Base-by-base conservation (phyloP, 2,888 invertebrate species). In the Acanthosepion lycidas region DNA sequence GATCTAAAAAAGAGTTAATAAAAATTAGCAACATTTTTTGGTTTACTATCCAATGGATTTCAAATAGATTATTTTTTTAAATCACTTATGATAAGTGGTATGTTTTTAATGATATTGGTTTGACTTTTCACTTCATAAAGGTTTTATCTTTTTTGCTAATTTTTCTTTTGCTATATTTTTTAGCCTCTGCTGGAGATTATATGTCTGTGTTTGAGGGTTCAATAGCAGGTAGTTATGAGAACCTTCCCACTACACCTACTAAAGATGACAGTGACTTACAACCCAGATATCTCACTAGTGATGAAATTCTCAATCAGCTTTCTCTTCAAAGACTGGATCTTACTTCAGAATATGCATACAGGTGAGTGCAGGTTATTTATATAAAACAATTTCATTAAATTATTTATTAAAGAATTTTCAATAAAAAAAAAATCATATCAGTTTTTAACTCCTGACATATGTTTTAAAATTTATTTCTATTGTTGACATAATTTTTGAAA, bases 291-390 rank as follows among this genome's bases (percentile, higher is more conserved):
- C 8, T 51, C 42, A 48, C 93, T 42, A 49, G 53, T 42, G 20
- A 48, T 93, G 93, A 53, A 93, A 28, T 93, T 93, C n/a, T 93
- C 93, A n/a, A 6, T 18, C 53, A 51, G 28, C 93, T 93, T 42
- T 49, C 49, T 42, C 51, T 49, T 51, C 93, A 49, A 51, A 93
- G 15, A 93, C 6, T 28, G 1, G 28, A 51, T 93, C 20, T 51
- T 28, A n/a, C 9, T 18, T 8, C 51, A 49, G 93, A 93, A 49
- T 53, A 93, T 15, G 6, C 15, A 33, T 51, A 93, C 49, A 93
- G 93, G 49, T 78, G n/a, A n/a, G 78, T 78, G n/a, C n/a, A 15
- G 15, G 33, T 78, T 33, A 78, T 33, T n/a, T 78, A 23, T 78
- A n/a, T n/a, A 33, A n/a, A 78, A 78, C 20, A 20, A 20, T 23